These are phyloP conservation scores for Procavia capensis DNA, from an alignment of 2,113 vertebrate genomes.

Conservation along the genomic window DNA sequence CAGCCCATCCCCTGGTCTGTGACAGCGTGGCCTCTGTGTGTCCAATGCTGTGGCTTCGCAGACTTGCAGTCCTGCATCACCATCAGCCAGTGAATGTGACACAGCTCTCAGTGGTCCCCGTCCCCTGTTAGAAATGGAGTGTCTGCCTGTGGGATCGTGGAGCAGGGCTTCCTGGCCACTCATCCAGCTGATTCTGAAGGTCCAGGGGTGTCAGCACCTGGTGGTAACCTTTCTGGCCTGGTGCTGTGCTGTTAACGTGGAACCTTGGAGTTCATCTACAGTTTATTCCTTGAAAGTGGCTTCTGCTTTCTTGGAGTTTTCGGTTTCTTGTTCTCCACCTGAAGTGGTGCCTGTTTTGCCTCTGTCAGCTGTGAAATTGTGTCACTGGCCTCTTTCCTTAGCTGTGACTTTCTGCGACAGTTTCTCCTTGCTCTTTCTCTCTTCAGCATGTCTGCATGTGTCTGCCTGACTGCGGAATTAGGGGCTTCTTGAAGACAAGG, in stretches of 20 bases:
- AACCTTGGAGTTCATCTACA: neutral
- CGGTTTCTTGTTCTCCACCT: neutral
- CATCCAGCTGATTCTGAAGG: no score
- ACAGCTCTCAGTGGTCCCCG: rapidly evolving
- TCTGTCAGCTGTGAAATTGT: rapidly evolving
- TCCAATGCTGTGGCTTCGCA: neutral
- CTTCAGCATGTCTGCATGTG: rapidly evolving
- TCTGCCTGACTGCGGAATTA: no score
- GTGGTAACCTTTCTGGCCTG: neutral
- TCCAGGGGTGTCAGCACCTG: no score
- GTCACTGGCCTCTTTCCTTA: neutral
- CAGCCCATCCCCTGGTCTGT: neutral
- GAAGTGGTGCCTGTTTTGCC: rapidly evolving
- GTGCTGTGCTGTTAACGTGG: neutral
- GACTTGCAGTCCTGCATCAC: neutral
- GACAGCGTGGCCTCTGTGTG: no score
- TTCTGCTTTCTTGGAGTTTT: neutral
- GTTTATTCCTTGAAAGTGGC: neutral
- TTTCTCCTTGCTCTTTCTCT: neutral
- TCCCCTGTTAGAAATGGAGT: neutral
- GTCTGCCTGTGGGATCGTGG: neutral
- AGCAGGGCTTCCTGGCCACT: no score
- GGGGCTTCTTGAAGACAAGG: neutral
- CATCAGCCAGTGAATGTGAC: neutral
- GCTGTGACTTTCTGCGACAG: neutral